Conservation (phyloP, 2,113 vertebrate species). For the Eulemur macaco region DNA sequence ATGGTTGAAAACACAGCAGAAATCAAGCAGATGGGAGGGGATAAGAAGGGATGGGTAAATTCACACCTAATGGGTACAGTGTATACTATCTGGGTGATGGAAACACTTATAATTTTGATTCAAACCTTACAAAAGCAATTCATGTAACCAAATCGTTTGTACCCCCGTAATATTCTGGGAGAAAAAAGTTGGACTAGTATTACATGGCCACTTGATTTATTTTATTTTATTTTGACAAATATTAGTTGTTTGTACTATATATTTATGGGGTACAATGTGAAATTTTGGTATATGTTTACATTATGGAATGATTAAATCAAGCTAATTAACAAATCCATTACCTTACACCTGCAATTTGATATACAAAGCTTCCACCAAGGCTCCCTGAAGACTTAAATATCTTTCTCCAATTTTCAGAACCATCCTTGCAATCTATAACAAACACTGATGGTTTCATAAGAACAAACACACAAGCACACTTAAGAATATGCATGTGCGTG, state of each 20-base stretch:
- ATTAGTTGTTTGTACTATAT: not conserved
- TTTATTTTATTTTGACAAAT: not conserved
- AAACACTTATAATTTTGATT: no score
- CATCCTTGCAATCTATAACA: not conserved
- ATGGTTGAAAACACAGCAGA: no score
- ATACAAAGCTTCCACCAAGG: not conserved
- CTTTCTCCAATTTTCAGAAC: conserved; percentile 15
- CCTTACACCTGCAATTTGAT: not conserved
- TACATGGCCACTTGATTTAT: not conserved
- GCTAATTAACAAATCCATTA: not conserved
- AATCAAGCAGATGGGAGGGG: no score
- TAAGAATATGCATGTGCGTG: not conserved
- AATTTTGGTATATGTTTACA: not conserved
- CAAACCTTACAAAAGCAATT: no score
- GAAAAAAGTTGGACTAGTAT: not conserved
- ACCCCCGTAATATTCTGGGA: no score
- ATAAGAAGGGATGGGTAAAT: no score
- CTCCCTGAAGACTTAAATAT: not conserved
- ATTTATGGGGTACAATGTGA: not conserved
- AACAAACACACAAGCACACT: not conserved
- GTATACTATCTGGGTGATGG: no score
- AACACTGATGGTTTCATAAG: not conserved
- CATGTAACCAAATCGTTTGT: no score
- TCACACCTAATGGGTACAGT: no score
- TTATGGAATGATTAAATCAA: not conserved